Conservation (phyloP, 2,888 invertebrate species). For the Rapana venosa region DNA sequence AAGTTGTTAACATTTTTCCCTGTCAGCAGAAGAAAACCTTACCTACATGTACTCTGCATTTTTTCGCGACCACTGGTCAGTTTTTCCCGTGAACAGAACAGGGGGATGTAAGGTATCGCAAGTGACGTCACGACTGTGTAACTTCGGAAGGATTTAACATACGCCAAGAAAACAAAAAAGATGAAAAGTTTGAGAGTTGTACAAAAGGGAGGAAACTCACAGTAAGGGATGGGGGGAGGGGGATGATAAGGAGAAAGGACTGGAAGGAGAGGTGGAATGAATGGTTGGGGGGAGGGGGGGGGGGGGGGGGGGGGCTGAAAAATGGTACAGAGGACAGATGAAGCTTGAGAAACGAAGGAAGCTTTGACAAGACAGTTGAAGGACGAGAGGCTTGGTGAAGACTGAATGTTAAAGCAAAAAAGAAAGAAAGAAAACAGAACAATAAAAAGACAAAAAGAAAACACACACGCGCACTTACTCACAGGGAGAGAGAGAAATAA, state of each 20-base stretch:
- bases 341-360: background rate
- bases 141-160: no score
- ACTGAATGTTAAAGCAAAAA: background rate
- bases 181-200: no score
- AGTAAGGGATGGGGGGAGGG: background rate
- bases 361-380: background rate
- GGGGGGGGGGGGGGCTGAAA: background rate
- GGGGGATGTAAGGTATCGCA: background rate
- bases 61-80: no score
- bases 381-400: background rate
- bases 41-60: no score
- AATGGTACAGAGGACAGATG: background rate
- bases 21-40: no score
- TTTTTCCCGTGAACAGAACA: background rate
- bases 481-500: background rate
- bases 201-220: no score
- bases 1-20: no score
- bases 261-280: background rate
- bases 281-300: background rate
- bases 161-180: no score
- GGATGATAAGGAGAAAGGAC: background rate
- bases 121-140: no score
- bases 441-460: background rate
- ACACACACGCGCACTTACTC: background rate
- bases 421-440: background rate